Evolutionary conservation across 2,113 vertebrate genomes (phyloP), one percentile per base, ranked within the genome.

Genomic region (Gallinago paraguaiae): DNA sequence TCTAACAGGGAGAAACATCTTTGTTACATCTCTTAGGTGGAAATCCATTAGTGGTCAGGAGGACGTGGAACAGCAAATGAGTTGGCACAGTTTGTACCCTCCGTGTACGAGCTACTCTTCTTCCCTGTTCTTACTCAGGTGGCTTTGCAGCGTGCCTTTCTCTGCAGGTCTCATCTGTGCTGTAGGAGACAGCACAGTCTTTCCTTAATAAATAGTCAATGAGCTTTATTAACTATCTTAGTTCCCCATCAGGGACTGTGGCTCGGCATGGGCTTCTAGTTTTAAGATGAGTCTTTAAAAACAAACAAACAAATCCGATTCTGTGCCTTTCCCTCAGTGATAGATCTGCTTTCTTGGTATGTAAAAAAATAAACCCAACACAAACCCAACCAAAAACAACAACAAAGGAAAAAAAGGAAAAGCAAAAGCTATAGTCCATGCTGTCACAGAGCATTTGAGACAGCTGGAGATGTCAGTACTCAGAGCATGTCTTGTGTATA

Each of bases 301-400:
- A 16, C 39, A 63, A 63, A 15, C 45, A 61, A 71, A 61, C 7
- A 45, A 25, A 46, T n/a, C 25, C 46, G 56, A 20, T 41, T 56
- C 10, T 78, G 22, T 82, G 59, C 30, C 50, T 86, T 88, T 82
- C 30, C 43, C 31, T 64, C 33, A 13, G 68, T 64, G 43, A n/a
- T 37, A 53, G 45, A 71, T 87, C 35, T 71, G 30, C 71, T 70
- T 92, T 75, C 46, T 77, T 91, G 50, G 28, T 72, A 86, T 88
- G n/a, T 17, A 76, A 54, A 81, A 53, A n/a, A 57, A 61, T 17
- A 20, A 31, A 33, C 3, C n/a, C 9, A 53, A 28, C 28, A 4
- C 60, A 41, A 39, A 8, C 51, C 13, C 51, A 35, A 20, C 10
- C 14, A 18, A 9, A 24, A 48, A 11, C 5, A 30, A n/a, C 6